These are phyloP conservation scores for Chloroclysta siterata DNA, from an alignment of 2,888 invertebrate genomes.

Conservation along the genomic window DNA sequence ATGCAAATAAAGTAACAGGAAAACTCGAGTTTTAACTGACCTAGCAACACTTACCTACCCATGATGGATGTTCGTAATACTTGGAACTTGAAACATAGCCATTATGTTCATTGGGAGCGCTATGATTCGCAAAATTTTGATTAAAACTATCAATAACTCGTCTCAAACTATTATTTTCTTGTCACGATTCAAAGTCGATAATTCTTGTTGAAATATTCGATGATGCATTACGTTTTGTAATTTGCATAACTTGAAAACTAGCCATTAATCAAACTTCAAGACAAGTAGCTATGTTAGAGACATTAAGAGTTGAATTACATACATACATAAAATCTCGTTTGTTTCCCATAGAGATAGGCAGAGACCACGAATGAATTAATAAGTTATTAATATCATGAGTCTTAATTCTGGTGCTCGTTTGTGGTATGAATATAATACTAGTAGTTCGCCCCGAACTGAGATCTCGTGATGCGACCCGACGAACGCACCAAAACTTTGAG, in stretches of 20 bases:
- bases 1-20: conserved; percentile 25
- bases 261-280: conserved; percentile 40
- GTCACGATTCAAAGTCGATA: conserved; percentile 30
- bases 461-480: too few species aligned
- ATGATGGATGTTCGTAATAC: conserved; percentile 7
- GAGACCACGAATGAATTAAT: background rate
- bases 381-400: conserved; percentile 23
- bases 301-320: conserved; percentile 35
- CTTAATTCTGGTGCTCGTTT: conserved; percentile 1
- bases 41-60: conserved; percentile 5
- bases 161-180: conserved; percentile 27
- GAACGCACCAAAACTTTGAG: too few species aligned
- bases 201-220: conserved; percentile 39
- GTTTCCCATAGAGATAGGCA: too few species aligned
- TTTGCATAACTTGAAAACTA: conserved; percentile 39
- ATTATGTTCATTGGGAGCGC: background rate
- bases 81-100: conserved; percentile 1
- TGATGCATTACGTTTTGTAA: conserved; percentile 38
- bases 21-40: conserved; percentile 23
- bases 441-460: too few species aligned
- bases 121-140: conserved; percentile 10
- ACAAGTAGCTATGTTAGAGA: conserved; percentile 35
- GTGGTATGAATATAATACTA: too few species aligned
- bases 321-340: too few species aligned
- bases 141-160: conserved; percentile 23